Evolutionary conservation across 2,888 invertebrate genomes (phyloP), one percentile per base, ranked within the genome.

Genomic region (Orgyia antiqua): DNA sequence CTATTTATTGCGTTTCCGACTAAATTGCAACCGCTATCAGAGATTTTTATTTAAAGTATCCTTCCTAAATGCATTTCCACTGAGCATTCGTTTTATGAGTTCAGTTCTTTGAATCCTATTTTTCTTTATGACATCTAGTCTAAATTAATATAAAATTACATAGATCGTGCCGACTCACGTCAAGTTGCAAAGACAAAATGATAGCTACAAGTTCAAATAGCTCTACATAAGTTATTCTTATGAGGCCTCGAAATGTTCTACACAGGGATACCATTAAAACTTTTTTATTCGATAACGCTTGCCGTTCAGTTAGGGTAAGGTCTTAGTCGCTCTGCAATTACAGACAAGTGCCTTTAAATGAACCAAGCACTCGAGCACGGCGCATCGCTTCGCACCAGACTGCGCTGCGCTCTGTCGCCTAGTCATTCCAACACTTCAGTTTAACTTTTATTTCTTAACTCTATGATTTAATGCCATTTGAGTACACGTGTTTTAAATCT

Each of bases 321-420:
- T 77, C 82, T 83, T 82, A 79, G 80, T 75, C 72, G 68, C 70
- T 73, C 68, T 74, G 79, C 84, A 84, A 86, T 86, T 84, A 86
- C 76, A 74, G 82, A 80, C 79, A 83, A 86, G 83, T 80, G 82
- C 71, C 76, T 86, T 78, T 76, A 84, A 84, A 84, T 84, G 84
- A 86, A 82, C 76, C 74, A 66, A 77, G 77, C 80, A 71, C 86
- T 86, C 80, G 72, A 84, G 82, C 84, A 86, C 83, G 86, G 75
- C 76, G 80, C 79, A 73, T 73, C 77, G 74, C 70, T 65, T 71
- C 70, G 75, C 72, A 72, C 65, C 72, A 69, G 70, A 64, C 64
- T 69, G 71, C 67, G 68, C 70, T n/a, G n/a, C 72, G 68, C 74
- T 69, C 62, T 66, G 68, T 61, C 64, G 53, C 56, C 27, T 23